Evolutionary conservation across 2,113 vertebrate genomes (phyloP), one percentile per base, ranked within the genome.

Genomic region (Fulmarus glacialis): DNA sequence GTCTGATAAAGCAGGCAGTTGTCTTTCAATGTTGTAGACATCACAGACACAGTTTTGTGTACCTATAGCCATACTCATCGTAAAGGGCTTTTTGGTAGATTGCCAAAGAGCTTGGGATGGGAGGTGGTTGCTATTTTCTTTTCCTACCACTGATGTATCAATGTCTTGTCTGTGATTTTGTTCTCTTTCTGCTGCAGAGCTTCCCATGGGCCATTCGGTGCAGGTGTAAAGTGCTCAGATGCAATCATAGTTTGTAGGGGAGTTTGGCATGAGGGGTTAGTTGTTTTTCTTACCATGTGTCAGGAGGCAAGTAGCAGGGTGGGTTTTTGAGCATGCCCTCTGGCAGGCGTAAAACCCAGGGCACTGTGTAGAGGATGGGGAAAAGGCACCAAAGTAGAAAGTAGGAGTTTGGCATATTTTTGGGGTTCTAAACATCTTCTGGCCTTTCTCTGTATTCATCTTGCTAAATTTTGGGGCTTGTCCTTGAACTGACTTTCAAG

Each of bases 161-260:
- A 2, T 43, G 27, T 50, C 23, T 38, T 27, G 19, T 14, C 17
- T 58, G n/a, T 29, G 58, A 32, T 56, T 78, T 66, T 71, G 24
- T 50, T 40, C 20, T 42, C n/a, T 19, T 81, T 64, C 62, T 82
- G 22, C 53, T 53, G 24, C 29, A 17, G 78, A 73, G 18, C 26
- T 79, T 62, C 48, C 11, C 11, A 1, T 8, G 32, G 43, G 26
- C 23, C 3, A 0, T 38, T 43, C 0, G 2, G 55, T 40, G 45
- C 18, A 52, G 18, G 20, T 47, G 10, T 38, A 8, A 32, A 68
- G 64, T 16, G 17, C 36, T 62, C 16, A 11, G 47, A 9, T 55
- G 36, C 17, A 22, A 2, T 74, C 2, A 2, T 7, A 23, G 12
- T 27, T 68, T 63, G 38, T 40, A 36, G 27, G 50, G 34, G 11